Evolutionary conservation across 1,140 invertebrate species (phyloP).

Genomic region (Antheraea mylitta): DNA sequence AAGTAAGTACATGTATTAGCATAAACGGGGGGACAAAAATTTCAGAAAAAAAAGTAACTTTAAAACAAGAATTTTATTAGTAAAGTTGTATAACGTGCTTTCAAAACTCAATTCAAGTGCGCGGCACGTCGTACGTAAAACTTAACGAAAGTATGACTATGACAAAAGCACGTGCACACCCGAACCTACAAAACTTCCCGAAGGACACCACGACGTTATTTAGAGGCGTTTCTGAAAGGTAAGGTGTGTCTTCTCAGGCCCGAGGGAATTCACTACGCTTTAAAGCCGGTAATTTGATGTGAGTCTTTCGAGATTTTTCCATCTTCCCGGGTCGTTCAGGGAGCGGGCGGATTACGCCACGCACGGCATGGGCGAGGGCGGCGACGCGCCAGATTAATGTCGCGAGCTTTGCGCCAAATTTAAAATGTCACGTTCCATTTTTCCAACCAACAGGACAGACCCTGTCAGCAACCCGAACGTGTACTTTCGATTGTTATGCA

Average conservation of each 20-base stretch:
- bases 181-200: constrained; percentile 66
- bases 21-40: constrained; percentile 34
- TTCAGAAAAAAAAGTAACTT: constrained; percentile 43
- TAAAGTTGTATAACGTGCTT: constrained; percentile 48
- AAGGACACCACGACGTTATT: constrained; percentile 64
- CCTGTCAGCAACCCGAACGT: constrained; percentile 42
- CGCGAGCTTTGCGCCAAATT: constrained; percentile 69
- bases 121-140: constrained; percentile 67
- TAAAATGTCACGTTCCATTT: constrained; percentile 74
- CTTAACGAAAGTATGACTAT: constrained; percentile 66
- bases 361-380: constrained; percentile 60
- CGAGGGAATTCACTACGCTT: constrained; percentile 64
- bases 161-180: constrained; percentile 69
- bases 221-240: constrained; percentile 64
- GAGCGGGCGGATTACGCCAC: constrained; percentile 64
- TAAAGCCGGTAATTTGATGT: constrained; percentile 75
- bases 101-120: constrained; percentile 62
- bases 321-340: constrained; percentile 62
- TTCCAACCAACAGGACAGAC: constrained; percentile 52
- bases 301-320: constrained; percentile 72
- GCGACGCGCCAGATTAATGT: constrained; percentile 72
- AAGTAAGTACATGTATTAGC: constrained; percentile 25
- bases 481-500: constrained; percentile 44
- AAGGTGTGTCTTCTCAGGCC: constrained; percentile 59
- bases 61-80: constrained; percentile 50